Conservation (phyloP, 2,888 invertebrate genomes). For the Acleris literana region DNA sequence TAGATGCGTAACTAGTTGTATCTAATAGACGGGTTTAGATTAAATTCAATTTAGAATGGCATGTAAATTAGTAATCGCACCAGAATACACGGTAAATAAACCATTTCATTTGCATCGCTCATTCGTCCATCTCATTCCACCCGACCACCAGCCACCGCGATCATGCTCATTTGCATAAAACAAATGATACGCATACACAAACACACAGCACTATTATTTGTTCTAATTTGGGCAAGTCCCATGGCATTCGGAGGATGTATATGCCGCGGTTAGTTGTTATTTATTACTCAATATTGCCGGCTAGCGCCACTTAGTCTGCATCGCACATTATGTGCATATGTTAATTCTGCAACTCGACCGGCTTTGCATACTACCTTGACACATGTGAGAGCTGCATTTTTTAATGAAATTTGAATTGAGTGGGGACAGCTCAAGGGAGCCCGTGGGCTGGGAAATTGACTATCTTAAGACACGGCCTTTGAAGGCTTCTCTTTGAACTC, state of each 20-base stretch:
- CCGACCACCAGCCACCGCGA: constrained; percentile 28
- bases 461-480: constrained; percentile 6
- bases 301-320: constrained; percentile 51
- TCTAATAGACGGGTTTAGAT: not conserved
- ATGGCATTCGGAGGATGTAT: constrained; percentile 48
- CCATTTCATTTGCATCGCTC: constrained; percentile 14
- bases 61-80: not conserved
- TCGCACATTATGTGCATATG: constrained; percentile 60
- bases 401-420: constrained; percentile 13
- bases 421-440: not conserved
- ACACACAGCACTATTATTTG: constrained; percentile 40
- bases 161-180: constrained; percentile 35
- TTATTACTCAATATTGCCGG: constrained; percentile 53
- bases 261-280: constrained; percentile 53
- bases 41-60: not conserved
- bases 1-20: too few relatives aligned
- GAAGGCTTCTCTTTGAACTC: too few relatives aligned
- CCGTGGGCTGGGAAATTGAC: constrained; percentile 5
- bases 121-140: constrained; percentile 25
- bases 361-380: constrained; percentile 15
- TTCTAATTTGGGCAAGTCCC: constrained; percentile 55
- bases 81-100: constrained; percentile 17
- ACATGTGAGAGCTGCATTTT: constrained; percentile 10
- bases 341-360: constrained; percentile 47
- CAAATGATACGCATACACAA: constrained; percentile 25